Evolutionary conservation across 2,113 vertebrate genomes (phyloP), one percentile per base, ranked within the genome.

Genomic region (Gnathonemus echidnorhynchus): DNA sequence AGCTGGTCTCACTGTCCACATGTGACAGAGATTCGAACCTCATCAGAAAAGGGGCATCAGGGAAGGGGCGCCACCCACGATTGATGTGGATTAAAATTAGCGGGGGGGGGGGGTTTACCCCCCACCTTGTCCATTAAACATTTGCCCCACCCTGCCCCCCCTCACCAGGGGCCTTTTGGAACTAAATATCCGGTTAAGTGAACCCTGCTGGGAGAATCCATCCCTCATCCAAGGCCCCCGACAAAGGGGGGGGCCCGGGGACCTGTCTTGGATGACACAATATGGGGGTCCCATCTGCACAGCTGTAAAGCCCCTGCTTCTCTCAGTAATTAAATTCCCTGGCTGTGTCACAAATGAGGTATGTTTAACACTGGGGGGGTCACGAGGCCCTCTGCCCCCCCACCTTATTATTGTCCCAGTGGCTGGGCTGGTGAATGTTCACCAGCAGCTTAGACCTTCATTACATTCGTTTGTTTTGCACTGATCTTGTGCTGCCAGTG

Each of bases 241-340:
- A 21, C 31, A 35, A 70, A 15, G 49, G 45, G 6, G 11, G 21
- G 48, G 13, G 49, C 0, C 10, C 17, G 5, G 56, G 19, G 87
- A 56, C 50, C 24, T 11, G 3, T 48, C 13, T 46, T 48, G 46
- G 70, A 53, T 53, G 88, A 62, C 87, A 88, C 46, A 87, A 21
- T 9, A 19, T 42, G 8, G 49, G 49, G 3, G 31, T 27, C 86
- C 21, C 46, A 49, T 31, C 88, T 74, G 42, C 35, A 35, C 11
- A 1, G 39, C 19, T 53, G 11, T 45, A 6, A 42, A 31, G 27
- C 50, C n/a, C 21, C 31, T 21, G 10, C 19, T 53, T 56, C 46
- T 46, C 70, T 89, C 49, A n/a, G 74, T 83, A 83, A 84, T 89
- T 89, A 89, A 45, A 74, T 50, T 83, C 88, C 53, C 70, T 46